Conservation (phyloP, 2,888 invertebrate genomes). For the Marasmarcha lunaedactyla region DNA sequence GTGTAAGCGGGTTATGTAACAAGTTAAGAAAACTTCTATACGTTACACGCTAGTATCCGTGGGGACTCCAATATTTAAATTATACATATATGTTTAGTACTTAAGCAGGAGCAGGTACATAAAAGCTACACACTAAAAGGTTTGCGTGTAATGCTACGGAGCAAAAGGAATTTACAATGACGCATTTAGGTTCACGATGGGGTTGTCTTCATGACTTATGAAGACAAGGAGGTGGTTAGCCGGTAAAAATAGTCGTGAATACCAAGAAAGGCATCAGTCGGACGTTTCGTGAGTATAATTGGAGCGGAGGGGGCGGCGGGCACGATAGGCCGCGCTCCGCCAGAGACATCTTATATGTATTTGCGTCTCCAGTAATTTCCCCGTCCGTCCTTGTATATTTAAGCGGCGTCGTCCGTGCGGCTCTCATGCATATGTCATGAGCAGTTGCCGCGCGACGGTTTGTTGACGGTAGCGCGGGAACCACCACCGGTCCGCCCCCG, state of each 20-base stretch:
- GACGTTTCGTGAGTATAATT: conserved; percentile 57
- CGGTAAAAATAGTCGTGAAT: conserved; percentile 45
- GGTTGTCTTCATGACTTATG: conserved; percentile 53
- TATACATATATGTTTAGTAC: too few relatives aligned
- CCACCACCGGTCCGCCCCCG: conserved; percentile 34
- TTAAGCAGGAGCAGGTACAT: too few relatives aligned
- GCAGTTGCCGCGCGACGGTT: conserved; percentile 66
- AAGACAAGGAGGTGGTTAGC: conserved; percentile 35
- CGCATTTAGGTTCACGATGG: conserved; percentile 38
- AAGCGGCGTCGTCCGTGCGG: conserved; percentile 48
- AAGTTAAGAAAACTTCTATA: too few relatives aligned
- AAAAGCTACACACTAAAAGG: too few relatives aligned
- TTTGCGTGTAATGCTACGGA: conserved; percentile 30
- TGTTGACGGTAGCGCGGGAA: conserved; percentile 66
- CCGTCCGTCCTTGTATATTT: conserved; percentile 62
- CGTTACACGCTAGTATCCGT: too few relatives aligned
- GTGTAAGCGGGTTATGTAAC: too few relatives aligned
- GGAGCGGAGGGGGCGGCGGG: conserved; percentile 40
- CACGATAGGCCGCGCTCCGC: conserved; percentile 34
- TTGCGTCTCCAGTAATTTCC: conserved; percentile 60
- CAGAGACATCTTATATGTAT: conserved; percentile 58
- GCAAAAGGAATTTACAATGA: conserved; percentile 47
- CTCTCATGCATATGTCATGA: conserved; percentile 70
- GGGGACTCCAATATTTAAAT: too few relatives aligned
- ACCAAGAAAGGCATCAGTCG: conserved; percentile 37